Conservation (phyloP, 2,888 invertebrate species). For the Pristionchus mayeri region DNA sequence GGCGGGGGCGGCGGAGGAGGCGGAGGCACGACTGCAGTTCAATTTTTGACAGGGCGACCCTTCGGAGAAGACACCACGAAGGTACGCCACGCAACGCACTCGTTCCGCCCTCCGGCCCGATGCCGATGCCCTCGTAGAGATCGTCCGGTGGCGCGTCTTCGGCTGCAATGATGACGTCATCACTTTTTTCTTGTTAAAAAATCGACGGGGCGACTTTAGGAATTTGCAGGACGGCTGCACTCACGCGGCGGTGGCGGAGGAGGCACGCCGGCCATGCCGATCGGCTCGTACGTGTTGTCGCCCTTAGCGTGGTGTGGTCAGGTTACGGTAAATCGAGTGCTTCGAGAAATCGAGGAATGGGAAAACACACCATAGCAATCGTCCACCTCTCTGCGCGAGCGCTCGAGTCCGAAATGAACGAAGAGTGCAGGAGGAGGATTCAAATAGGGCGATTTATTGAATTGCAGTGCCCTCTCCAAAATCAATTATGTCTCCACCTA, state of each 20-base stretch:
- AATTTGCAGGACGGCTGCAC: background rate
- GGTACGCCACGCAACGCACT: background rate
- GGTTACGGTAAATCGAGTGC: background rate
- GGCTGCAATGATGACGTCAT: background rate
- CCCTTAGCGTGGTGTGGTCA: background rate
- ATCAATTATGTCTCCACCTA: too few relatives aligned
- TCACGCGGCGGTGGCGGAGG: background rate
- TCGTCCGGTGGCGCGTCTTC: slow-evolving; percentile 4
- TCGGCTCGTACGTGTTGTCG: slow-evolving; percentile 11
- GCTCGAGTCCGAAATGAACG: too few relatives aligned
- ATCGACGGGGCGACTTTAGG: background rate
- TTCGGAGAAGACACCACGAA: background rate
- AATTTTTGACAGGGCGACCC: background rate
- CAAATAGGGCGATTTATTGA: too few relatives aligned
- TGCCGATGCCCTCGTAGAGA: slow-evolving; percentile 15
- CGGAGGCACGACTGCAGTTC: slow-evolving; percentile 6
- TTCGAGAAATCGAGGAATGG: background rate
- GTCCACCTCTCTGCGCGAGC: slow-evolving; percentile 1
- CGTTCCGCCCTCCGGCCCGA: background rate
- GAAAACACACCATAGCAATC: background rate
- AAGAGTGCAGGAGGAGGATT: too few relatives aligned
- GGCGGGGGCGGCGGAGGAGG: slow-evolving; percentile 4
- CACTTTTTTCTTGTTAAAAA: background rate
- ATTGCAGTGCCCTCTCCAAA: too few relatives aligned
- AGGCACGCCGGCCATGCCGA: background rate